Evolutionary conservation across 2,888 invertebrate genomes (phyloP).

Genomic region (Lamproptera curius): DNA sequence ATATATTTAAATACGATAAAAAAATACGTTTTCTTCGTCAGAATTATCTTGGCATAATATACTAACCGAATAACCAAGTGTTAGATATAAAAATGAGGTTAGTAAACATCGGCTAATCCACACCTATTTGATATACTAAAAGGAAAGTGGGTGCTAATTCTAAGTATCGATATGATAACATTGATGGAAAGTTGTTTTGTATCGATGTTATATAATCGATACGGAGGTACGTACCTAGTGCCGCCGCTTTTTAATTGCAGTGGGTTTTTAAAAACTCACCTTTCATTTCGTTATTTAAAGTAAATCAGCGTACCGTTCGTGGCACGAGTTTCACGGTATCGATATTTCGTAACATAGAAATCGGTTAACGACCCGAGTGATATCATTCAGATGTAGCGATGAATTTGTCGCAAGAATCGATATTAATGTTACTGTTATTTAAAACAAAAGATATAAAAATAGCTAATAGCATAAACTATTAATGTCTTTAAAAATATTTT

Average conservation of each 20-base stretch:
- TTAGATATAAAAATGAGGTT: constrained; percentile 20
- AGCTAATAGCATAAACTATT: too few species aligned
- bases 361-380: not conserved
- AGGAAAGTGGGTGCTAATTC: constrained; percentile 23
- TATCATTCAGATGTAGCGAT: too few species aligned
- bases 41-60: constrained; percentile 14
- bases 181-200: constrained; percentile 23
- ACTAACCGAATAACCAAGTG: constrained; percentile 20
- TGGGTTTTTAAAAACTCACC: constrained; percentile 11
- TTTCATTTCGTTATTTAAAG: constrained; percentile 2
- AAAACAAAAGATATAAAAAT: not conserved
- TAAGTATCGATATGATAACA: constrained; percentile 21
- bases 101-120: constrained; percentile 10
- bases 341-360: not conserved
- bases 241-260: constrained; percentile 12
- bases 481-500: too few species aligned
- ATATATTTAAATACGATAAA: constrained; percentile 1
- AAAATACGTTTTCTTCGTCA: constrained; percentile 8
- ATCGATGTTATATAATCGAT: constrained; percentile 15
- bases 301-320: not conserved
- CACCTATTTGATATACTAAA: constrained; percentile 20
- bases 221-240: constrained; percentile 17
- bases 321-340: not conserved
- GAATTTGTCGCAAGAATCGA: too few species aligned
- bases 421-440: not conserved